Conservation (phyloP, 2,888 invertebrate genomes). For the Acleris sparsana region DNA sequence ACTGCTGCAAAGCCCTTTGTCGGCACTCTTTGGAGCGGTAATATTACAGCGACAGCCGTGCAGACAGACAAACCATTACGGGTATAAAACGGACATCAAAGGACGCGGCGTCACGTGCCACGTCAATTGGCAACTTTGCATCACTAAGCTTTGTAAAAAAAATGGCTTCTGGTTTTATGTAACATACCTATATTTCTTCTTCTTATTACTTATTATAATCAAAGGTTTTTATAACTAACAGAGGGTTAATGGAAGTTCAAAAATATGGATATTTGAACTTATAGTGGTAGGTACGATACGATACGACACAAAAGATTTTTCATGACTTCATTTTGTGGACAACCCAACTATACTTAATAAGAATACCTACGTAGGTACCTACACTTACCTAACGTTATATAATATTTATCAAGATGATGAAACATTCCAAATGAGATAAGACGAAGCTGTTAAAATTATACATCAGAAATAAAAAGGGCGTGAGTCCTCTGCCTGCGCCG, state of each 20-base stretch:
- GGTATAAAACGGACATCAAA: conserved; percentile 72
- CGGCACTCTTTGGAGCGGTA: conserved; percentile 57
- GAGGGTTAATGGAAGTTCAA: too few relatives aligned
- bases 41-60: conserved; percentile 55
- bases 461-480: conserved; percentile 62
- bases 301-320: too few relatives aligned
- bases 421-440: conserved; percentile 47
- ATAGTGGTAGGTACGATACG: too few relatives aligned
- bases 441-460: conserved; percentile 68
- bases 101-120: conserved; percentile 72
- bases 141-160: conserved; percentile 36
- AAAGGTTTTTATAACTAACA: too few relatives aligned
- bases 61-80: conserved; percentile 67
- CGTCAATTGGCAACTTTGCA: conserved; percentile 45
- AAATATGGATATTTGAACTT: too few relatives aligned
- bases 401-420: conserved; percentile 41
- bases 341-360: background rate
- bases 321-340: too few relatives aligned
- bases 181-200: too few relatives aligned
- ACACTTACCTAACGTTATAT: conserved; percentile 1
- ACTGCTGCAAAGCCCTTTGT: conserved; percentile 75
- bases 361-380: background rate
- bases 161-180: conserved; percentile 4
- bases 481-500: conserved; percentile 55
- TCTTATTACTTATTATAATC: too few relatives aligned